Evolutionary conservation across 2,888 invertebrate species (phyloP), one percentile per base, ranked within the genome.

Genomic region (Eupithecia subumbrata): DNA sequence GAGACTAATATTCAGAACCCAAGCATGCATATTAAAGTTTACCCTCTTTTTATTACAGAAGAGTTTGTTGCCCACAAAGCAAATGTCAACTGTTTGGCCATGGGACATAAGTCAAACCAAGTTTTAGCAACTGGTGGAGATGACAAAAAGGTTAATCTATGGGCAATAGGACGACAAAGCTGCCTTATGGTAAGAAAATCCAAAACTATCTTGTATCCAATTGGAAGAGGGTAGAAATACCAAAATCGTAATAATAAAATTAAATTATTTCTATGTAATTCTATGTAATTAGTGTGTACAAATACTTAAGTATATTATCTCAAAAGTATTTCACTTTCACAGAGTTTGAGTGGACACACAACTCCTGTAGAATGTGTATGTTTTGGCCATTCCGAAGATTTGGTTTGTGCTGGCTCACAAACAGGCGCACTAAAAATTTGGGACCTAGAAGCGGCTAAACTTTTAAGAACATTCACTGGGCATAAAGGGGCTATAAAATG

Each of bases 141-240:
- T 90, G 99, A 99, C 95, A 98, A 98, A 90, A 99, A 99, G 94
- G 99, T 99, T 72, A 99, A 99, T 93, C 94, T 99, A 82, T 99
- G 99, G 99, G 98, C 99, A 18, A 97, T 99, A 80, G 99, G 99
- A 60, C 98, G 99, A 88, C 97, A 98, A 86, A 98, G 98, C 91
- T 99, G 98, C 94, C 97, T 99, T 87, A 98, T 99, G 98, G 98
- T 98, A 91, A 90, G 95, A 91, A 60, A 2, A 60, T 25, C 4
- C 14, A 25, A 25, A 60, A 14, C 60, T 60, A 12, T 60, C 1
- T 60, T 56, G 1, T 60, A 60, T 14, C 56, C 12, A 25, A 60
- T 60, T 11, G 11, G 56, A 60, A 22, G 14, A 60, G 25, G 12
- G 25, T 60, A 25, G n/a, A 3, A 22, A 56, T 56, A 22, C 22